Evolutionary conservation across 2,797 vertebrate genomes (phyloP), one percentile per base, ranked within the genome.

Genomic region (Malurus splendens): DNA sequence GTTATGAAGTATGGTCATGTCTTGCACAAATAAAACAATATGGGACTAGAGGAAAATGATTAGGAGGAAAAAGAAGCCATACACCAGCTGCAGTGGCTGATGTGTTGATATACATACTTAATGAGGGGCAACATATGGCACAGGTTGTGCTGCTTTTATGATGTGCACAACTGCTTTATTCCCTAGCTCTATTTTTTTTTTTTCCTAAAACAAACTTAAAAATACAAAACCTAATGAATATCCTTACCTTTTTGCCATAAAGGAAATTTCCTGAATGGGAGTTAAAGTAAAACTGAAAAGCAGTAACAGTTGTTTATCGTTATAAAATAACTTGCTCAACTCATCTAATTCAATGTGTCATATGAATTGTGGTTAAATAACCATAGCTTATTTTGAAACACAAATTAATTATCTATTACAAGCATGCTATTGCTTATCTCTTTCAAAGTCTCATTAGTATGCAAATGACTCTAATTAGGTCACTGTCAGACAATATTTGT

Each of bases 381-480:
- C 90, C 94, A 92, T 90, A 94, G 85, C 81, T 96, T 96, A 96
- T 96, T 97, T 96, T 96, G 95, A 97, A 97, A 96, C 94, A 96
- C 83, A 97, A 97, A 96, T 97, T 97, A 97, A 97, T 97, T 97
- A 97, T 97, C 96, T 97, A 94, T 96, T 97, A 97, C 95, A 96
- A 97, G 92, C 92, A 85, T 95, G 92, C 91, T 96, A 95, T 95
- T 96, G 81, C 96, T 97, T 97, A 97, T 97, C 94, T 94, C 81
- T 93, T 96, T 96, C 94, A 95, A 96, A 96, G 94, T 95, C 94
- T 97, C 90, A 97, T 97, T 97, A 97, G 87, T 96, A 97, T 97
- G 97, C 95, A 97, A 97, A 97, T 97, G 20, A 95, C 52, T 96
- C 94, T 96, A 97, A 97, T 98, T 97, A 97, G 97, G 96, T 97